Evolutionary conservation across 2,888 invertebrate genomes (phyloP).

Genomic region (Lasioglossum malachurum): DNA sequence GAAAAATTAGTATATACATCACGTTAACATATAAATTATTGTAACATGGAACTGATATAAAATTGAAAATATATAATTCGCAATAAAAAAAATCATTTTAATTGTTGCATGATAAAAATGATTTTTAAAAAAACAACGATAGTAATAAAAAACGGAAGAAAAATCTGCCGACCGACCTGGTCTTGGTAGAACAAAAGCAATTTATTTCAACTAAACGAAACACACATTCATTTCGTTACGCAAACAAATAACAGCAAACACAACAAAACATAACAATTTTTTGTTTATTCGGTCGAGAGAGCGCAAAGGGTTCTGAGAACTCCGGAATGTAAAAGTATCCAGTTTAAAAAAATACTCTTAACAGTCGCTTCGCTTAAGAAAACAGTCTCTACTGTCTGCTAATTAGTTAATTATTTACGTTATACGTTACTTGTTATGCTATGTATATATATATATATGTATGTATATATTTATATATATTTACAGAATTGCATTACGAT

Average conservation of each 20-base stretch:
- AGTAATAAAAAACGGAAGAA: background rate
- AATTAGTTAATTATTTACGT: conserved; percentile 25
- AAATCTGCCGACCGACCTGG: background rate
- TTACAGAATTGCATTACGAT: conserved; percentile 42
- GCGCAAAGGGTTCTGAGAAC: conserved; percentile 18
- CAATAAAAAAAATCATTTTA: background rate
- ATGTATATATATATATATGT: background rate
- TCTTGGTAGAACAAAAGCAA: background rate
- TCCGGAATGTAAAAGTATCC: conserved; percentile 32
- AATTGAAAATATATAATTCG: background rate
- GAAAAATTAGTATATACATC: background rate
- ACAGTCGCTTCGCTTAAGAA: conserved; percentile 59
- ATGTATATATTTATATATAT: conserved; percentile 16
- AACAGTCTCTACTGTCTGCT: conserved; percentile 47
- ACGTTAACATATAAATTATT: background rate
- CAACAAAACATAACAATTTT: background rate
- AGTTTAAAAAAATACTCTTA: conserved; percentile 64
- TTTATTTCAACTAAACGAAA: conserved; percentile 3
- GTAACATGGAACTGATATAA: background rate
- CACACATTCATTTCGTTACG: background rate
- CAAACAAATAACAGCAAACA: background rate
- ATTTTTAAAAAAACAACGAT: background rate
- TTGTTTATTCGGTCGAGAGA: conserved; percentile 9
- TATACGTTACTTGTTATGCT: background rate
- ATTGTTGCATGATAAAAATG: background rate